Conservation (phyloP, 2,797 vertebrate species). For the Tangara arthus region DNA sequence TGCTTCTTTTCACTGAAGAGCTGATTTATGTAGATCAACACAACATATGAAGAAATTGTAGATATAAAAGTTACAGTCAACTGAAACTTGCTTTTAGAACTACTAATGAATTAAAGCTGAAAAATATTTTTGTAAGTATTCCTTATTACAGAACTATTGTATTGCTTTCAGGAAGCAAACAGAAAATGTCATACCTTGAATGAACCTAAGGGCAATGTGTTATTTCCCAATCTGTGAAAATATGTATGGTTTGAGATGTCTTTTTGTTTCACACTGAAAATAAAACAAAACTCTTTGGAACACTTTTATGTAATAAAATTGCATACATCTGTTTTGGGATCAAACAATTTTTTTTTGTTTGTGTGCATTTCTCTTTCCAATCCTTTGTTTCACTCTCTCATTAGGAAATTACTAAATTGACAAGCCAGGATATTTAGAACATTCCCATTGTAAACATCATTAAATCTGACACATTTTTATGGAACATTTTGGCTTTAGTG, state of each 20-base stretch:
- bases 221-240: background rate
- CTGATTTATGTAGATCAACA: background rate
- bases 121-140: background rate
- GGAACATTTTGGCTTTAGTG: conserved; percentile 40
- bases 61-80: background rate
- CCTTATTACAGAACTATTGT: background rate
- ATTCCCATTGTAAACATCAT: conserved; percentile 33
- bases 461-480: conserved; percentile 45
- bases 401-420: conserved; percentile 44
- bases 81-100: background rate
- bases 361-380: background rate
- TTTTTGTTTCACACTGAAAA: background rate
- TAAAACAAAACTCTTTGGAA: background rate
- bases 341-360: background rate
- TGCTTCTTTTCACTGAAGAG: background rate
- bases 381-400: conserved; percentile 13
- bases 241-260: background rate
- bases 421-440: conserved; percentile 42
- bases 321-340: background rate
- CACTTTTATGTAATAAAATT: background rate
- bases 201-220: background rate
- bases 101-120: background rate
- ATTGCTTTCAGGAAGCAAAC: background rate
- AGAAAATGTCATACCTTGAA: background rate
- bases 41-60: background rate